phyloP scores from a whole-genome alignment of 2,888 invertebrate genomes.

The Neoascia interrupta region DNA sequence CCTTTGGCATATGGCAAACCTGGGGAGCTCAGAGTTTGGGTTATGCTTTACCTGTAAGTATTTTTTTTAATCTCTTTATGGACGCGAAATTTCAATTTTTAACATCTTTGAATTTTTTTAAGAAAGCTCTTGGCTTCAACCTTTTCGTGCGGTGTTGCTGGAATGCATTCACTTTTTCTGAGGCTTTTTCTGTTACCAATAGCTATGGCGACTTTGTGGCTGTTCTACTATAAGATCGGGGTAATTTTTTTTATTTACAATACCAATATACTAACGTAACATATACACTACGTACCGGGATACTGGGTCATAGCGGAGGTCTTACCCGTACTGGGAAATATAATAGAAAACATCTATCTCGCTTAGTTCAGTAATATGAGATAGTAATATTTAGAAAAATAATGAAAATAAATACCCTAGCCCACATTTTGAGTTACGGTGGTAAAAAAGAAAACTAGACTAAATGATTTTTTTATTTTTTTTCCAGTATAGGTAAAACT shows the following conservation, averaged over 20 bases:
- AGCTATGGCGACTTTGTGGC: conserved; percentile 88
- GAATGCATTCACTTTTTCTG: conserved; percentile 87
- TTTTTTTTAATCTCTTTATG: neutral
- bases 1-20: conserved; percentile 89
- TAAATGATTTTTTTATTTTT: too few species aligned
- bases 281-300: too few species aligned
- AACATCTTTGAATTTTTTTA: conserved; percentile 5
- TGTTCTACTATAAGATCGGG: conserved; percentile 84
- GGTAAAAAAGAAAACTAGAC: too few species aligned
- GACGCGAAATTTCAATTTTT: neutral
- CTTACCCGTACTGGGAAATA: too few species aligned
- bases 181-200: conserved; percentile 87
- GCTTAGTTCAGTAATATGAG: too few species aligned
- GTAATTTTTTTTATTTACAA: conserved; percentile 75
- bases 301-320: too few species aligned
- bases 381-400: too few species aligned
- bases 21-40: conserved; percentile 84
- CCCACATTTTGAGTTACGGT: too few species aligned
- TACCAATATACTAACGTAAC: too few species aligned
- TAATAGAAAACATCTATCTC: too few species aligned
- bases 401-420: too few species aligned
- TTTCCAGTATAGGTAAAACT: too few species aligned
- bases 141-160: conserved; percentile 87
- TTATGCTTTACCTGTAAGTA: conserved; percentile 84
- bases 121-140: conserved; percentile 89